Evolutionary conservation across 2,113 vertebrate genomes (phyloP).

Genomic region (Fregetta grallaria): DNA sequence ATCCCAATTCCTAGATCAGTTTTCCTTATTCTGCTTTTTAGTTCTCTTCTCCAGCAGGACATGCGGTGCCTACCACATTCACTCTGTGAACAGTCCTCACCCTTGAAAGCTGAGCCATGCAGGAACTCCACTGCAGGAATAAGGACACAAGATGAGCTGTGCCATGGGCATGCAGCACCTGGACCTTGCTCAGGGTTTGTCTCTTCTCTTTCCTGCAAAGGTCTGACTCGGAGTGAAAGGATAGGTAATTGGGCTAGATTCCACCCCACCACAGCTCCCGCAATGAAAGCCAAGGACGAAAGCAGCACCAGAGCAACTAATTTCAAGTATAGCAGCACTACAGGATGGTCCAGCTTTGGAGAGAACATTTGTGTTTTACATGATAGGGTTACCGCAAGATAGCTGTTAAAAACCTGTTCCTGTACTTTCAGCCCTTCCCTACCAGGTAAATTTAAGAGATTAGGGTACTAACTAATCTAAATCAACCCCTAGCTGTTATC

Average conservation of each 20-base stretch:
- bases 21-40: not conserved
- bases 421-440: not conserved
- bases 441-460: not conserved
- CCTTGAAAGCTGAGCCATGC: not conserved
- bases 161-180: accelerated
- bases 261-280: not conserved
- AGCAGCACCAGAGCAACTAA: not conserved
- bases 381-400: not conserved
- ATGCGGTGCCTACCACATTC: accelerated
- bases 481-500: not conserved
- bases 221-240: not conserved
- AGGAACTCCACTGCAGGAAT: not conserved
- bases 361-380: not conserved
- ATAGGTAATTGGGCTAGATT: accelerated
- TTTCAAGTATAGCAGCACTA: not conserved
- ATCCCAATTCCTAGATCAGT: not conserved
- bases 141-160: not conserved
- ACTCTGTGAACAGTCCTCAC: not conserved
- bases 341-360: not conserved
- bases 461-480: not conserved
- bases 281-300: not conserved
- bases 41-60: not conserved
- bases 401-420: not conserved
- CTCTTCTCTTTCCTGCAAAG: not conserved
- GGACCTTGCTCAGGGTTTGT: not conserved